These are phyloP conservation scores for Thelaira solivaga DNA, from an alignment of 2,888 invertebrate genomes.

Conservation along the genomic window DNA sequence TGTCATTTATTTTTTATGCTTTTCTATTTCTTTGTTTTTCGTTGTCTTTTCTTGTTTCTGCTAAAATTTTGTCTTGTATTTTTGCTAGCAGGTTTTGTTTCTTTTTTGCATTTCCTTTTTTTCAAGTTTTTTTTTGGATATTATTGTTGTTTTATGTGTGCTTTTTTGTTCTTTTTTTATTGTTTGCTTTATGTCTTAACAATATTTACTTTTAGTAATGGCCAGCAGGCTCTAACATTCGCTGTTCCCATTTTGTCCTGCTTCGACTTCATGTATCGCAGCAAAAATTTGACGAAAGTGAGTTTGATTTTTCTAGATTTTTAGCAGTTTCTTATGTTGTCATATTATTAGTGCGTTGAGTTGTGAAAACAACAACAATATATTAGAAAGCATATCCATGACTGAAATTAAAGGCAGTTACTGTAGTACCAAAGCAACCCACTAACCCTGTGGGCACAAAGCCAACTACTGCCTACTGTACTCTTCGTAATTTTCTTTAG, in stretches of 20 bases:
- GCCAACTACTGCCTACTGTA: background rate
- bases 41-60: constrained; percentile 1
- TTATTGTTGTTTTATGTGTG: too few relatives aligned
- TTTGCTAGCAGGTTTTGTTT: background rate
- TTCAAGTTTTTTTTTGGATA: too few relatives aligned
- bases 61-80: background rate
- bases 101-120: background rate
- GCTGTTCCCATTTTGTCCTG: too few relatives aligned
- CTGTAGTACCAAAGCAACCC: background rate
- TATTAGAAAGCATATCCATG: background rate
- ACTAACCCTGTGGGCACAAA: background rate
- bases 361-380: constrained; percentile 50
- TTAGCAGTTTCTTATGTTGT: constrained; percentile 11
- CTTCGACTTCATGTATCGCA: background rate
- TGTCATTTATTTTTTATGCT: constrained; percentile 67
- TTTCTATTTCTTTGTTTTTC: background rate
- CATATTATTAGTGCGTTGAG: constrained; percentile 45
- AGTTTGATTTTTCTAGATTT: background rate
- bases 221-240: too few relatives aligned
- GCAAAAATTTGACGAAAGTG: background rate
- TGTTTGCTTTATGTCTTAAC: too few relatives aligned
- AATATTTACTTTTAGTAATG: too few relatives aligned
- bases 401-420: background rate
- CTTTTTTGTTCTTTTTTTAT: too few relatives aligned
- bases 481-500: background rate